Conservation (phyloP, 2,113 vertebrate genomes). For the Oophaga pumilio region DNA sequence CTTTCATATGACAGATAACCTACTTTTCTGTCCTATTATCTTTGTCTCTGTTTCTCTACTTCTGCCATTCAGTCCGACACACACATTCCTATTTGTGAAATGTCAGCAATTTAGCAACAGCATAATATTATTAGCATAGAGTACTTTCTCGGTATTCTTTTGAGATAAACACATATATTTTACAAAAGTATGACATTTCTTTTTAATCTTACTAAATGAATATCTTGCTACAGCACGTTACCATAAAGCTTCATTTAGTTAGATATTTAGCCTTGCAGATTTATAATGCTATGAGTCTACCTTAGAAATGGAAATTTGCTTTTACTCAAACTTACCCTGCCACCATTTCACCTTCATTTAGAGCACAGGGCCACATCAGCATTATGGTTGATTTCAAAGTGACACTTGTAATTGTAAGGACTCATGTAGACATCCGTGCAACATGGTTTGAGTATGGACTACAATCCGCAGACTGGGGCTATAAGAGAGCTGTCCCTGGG, state of each 20-base stretch:
- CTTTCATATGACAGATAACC: constrained; percentile 44
- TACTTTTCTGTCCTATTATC: constrained; percentile 43
- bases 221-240: background rate
- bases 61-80: background rate
- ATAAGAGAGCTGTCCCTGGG: too few species aligned
- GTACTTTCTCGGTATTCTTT: background rate
- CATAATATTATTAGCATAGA: constrained; percentile 15
- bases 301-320: too few species aligned
- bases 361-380: too few species aligned
- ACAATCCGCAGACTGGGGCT: too few species aligned
- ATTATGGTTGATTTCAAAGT: too few species aligned
- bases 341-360: too few species aligned
- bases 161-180: background rate
- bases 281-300: background rate
- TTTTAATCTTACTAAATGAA: background rate
- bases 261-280: background rate
- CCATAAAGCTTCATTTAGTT: background rate
- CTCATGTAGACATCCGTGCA: too few species aligned
- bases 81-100: background rate
- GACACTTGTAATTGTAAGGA: too few species aligned
- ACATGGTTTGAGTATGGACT: too few species aligned
- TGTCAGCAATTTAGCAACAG: constrained; percentile 9
- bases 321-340: too few species aligned
- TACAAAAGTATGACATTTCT: background rate
- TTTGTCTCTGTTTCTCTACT: background rate